Conservation (phyloP, 2,888 invertebrate genomes). For the Aphodius granarius region DNA sequence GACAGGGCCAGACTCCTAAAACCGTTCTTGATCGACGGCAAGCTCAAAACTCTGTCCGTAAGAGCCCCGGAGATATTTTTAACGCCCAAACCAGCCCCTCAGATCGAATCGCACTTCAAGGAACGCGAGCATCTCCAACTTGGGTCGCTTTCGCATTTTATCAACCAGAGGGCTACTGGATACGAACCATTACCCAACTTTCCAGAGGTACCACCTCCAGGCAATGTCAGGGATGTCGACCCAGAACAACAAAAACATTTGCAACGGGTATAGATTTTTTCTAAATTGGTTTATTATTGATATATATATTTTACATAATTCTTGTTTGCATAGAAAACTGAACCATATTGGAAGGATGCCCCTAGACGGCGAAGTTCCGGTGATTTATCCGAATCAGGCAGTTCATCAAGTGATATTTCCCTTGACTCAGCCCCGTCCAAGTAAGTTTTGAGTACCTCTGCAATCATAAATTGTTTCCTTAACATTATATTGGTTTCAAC, state of each 20-base stretch:
- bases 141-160: slow-evolving; percentile 93
- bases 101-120: slow-evolving; percentile 81
- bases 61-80: slow-evolving; percentile 85
- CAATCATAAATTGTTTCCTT: too few relatives aligned
- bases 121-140: slow-evolving; percentile 87
- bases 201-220: slow-evolving; percentile 75
- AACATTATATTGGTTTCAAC: too few relatives aligned
- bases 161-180: slow-evolving; percentile 82
- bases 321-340: not conserved
- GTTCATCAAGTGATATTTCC: slow-evolving; percentile 38
- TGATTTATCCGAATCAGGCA: slow-evolving; percentile 47
- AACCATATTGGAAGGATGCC: not conserved
- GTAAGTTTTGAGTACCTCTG: not conserved
- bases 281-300: not conserved
- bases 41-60: slow-evolving; percentile 58
- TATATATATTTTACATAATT: not conserved
- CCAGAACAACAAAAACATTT: slow-evolving; percentile 40
- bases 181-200: slow-evolving; percentile 88
- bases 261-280: slow-evolving; percentile 33
- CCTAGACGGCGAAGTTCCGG: slow-evolving; percentile 34
- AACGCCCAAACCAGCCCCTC: slow-evolving; percentile 91
- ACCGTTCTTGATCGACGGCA: slow-evolving; percentile 71
- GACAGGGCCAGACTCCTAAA: slow-evolving; percentile 91
- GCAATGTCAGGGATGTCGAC: slow-evolving; percentile 76
- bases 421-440: not conserved